Evolutionary conservation across 2,797 vertebrate genomes (phyloP), one percentile per base, ranked within the genome.

Genomic region (Sciaenops ocellatus): DNA sequence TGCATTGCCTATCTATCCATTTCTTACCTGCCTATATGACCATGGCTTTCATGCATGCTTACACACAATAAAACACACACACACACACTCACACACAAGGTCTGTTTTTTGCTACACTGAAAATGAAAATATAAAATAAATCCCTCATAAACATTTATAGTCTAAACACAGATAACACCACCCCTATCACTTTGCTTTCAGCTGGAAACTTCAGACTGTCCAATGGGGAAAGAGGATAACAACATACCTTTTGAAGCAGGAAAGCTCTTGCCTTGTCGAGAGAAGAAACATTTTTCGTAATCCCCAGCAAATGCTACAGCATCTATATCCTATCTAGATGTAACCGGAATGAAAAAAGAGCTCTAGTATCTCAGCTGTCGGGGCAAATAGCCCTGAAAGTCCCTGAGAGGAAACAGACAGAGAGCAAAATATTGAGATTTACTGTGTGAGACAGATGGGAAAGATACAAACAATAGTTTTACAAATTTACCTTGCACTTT

Each of bases 121-220:
- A 69, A 38, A 38, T 38, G 34, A 38, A 38, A 38, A 38, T 38
- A 38, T 38, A 38, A 91, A 94, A 93, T 85, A 76, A 87, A 93
- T 88, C 76, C 73, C 90, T 89, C 78, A 79, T 87, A 90, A 91
- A 94, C 91, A 95, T 95, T 93, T 94, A 93, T 55, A 94, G 87
- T 94, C 84, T 87, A 94, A 95, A 95, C 92, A 94, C 78, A 92
- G 91, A 93, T 93, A 93, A 90, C 66, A 61, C 67, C 50, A 56
- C 88, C 92, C 87, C 81, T 89, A 93, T 94, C 85, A 47, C 83
- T 87, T 68, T 20, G 62, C 79, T 78, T 51, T 89, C 76, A 76
- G 84, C 85, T 87, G 81, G 74, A 89, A 89, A 91, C 85, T 89
- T 90, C 92, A 89, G 85, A 84, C 69, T 77, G 69, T 66, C 68